Conservation (phyloP, 2,888 invertebrate species). For the Hofmannophila pseudospretella region DNA sequence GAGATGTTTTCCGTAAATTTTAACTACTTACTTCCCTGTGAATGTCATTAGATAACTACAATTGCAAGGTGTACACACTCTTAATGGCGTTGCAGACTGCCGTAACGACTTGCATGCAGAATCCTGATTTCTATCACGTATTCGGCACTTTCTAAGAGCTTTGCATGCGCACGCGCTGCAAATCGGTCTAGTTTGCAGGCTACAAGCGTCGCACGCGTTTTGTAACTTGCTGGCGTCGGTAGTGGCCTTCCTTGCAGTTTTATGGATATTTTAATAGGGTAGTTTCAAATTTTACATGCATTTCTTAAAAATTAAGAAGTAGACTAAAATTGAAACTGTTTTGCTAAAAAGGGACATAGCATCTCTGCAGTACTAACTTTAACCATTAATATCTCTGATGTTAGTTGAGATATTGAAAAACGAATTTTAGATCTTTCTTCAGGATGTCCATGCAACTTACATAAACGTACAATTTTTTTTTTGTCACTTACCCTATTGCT, state of each 20-base stretch:
- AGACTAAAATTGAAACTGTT: too few species aligned
- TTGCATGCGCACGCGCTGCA: constrained; percentile 23
- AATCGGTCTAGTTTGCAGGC: not conserved
- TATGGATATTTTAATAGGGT: not conserved
- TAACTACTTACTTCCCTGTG: not conserved
- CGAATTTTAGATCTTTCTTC: too few species aligned
- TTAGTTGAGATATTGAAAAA: too few species aligned
- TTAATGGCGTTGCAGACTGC: constrained; percentile 6
- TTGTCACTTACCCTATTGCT: too few species aligned
- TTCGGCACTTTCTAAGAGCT: constrained; percentile 45
- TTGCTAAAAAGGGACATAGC: too few species aligned
- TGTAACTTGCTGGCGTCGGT: constrained; percentile 23
- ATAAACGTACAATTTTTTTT: too few species aligned
- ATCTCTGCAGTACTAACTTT: too few species aligned
- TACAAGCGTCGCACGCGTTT: constrained; percentile 35
- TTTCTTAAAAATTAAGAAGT: too few species aligned
- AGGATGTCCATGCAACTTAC: too few species aligned
- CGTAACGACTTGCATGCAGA: constrained; percentile 7
- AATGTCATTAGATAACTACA: constrained; percentile 6
- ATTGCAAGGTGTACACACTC: constrained; percentile 5
- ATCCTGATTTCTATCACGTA: constrained; percentile 48
- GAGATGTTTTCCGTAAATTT: too few species aligned
- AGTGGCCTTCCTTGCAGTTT: constrained; percentile 5
- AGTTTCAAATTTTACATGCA: too few species aligned
- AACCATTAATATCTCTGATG: too few species aligned